Evolutionary conservation across 2,888 invertebrate species (phyloP), one percentile per base, ranked within the genome.

Genomic region (Lasioglossum oenotherae): DNA sequence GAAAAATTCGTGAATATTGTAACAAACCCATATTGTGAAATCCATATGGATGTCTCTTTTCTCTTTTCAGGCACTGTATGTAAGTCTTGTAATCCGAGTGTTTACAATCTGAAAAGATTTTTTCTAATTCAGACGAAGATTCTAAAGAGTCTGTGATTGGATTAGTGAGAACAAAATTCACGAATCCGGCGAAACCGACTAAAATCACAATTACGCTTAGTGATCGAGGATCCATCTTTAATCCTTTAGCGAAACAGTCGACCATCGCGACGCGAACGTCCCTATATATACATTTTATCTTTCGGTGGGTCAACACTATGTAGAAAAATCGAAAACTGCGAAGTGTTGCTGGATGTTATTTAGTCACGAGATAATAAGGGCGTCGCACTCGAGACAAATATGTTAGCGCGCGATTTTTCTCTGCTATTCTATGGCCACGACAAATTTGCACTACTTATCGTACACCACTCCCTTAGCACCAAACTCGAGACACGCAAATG

Each of bases 391-490:
- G 81, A 41, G 46, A 84, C 82, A 90, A 91, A 91, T 91, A 92
- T 92, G 88, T 89, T 87, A 85, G 44, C 87, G 60, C 72, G 84
- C 76, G 82, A 88, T 90, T 88, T 90, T 90, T 87, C 79, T 87
- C 72, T 85, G 31, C 79, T 67, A 53, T 74, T 74, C 79, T 81
- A 85, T 74, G 73, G 88, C 82, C 81, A 87, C 81, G 85, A 90
- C 91, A 94, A 93, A 93, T 94, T 93, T 94, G 88, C 93, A 91
- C 92, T 92, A 90, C 92, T 94, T 94, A 94, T 94, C 94, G 87
- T 73, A 64, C 44, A 53, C 75, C 74, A 74, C 53, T 41, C 76
- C 74, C 38, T 27, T 74, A 12, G 44, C 19, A 79, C 35, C 60
- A 27, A 72, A 74, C 67, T 4, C 10, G 5, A 38, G 31, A 23